phyloP scores from a whole-genome alignment of 1,140 invertebrate species.

The Schmidtea mediterranea region DNA sequence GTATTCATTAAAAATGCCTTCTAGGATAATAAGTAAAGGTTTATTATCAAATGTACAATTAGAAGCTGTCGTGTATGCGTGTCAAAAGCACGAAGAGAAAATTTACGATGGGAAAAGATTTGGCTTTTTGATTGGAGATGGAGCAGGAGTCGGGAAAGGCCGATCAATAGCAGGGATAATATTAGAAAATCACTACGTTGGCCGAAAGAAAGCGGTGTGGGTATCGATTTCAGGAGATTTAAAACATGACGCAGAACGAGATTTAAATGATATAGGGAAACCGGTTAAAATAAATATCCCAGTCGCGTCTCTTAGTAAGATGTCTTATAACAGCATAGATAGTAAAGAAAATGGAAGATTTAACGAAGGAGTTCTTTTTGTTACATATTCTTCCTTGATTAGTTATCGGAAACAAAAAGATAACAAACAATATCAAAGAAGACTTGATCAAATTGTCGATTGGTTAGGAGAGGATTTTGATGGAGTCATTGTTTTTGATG shows the following conservation, averaged over 20 bases:
- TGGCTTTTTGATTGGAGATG: slow-evolving; percentile 88
- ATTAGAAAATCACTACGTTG: slow-evolving; percentile 78
- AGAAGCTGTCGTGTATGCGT: slow-evolving; percentile 77
- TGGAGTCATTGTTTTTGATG: slow-evolving; percentile 83
- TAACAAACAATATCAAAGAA: slow-evolving; percentile 62
- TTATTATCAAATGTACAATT: slow-evolving; percentile 73
- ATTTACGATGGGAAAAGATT: slow-evolving; percentile 63
- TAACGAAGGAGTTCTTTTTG: slow-evolving; percentile 84
- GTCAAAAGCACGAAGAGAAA: slow-evolving; percentile 72
- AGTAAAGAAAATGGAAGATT: slow-evolving; percentile 46
- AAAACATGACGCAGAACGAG: slow-evolving; percentile 84
- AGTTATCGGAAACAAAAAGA: slow-evolving; percentile 59
- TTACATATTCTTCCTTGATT: slow-evolving; percentile 87
- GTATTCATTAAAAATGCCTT: slow-evolving; percentile 59
- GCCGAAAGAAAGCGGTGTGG: slow-evolving; percentile 77
- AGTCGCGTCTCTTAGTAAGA: no score
- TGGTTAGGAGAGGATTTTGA: slow-evolving; percentile 93
- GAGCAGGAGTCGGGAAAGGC: slow-evolving; percentile 94
- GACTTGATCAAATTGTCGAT: slow-evolving; percentile 73
- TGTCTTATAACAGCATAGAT: no score
- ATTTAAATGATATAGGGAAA: slow-evolving; percentile 66
- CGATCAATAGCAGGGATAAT: slow-evolving; percentile 90
- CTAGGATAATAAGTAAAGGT: slow-evolving; percentile 52
- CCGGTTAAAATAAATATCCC: no score
- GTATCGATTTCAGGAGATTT: slow-evolving; percentile 92